These are phyloP conservation scores for Cyclura pinguis DNA, from an alignment of 2,797 vertebrate species.

Conservation along the genomic window DNA sequence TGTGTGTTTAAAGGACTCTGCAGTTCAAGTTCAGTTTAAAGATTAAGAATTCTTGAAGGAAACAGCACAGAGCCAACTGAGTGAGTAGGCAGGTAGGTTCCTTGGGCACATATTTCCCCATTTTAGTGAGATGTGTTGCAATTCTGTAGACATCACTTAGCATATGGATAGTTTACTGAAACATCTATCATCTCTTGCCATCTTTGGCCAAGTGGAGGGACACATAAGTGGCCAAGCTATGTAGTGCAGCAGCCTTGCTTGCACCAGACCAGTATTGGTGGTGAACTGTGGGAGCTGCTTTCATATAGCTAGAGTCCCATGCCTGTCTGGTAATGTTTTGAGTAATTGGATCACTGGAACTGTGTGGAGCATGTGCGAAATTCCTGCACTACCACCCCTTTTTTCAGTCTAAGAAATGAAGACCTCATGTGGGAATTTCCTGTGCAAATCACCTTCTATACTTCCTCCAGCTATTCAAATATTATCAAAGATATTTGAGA, in stretches of 20 bases:
- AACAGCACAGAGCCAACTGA: not conserved
- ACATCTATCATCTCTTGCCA: not conserved
- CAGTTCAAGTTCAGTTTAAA: not conserved
- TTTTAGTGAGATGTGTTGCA: not conserved
- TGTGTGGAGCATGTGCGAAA: not conserved
- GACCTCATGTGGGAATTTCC: not conserved
- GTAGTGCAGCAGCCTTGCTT: not conserved
- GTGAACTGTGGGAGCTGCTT: not conserved
- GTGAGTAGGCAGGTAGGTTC: not conserved
- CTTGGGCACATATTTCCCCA: not conserved
- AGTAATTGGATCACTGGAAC: not conserved
- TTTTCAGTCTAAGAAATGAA: not conserved
- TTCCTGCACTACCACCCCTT: not conserved
- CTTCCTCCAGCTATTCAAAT: slow-evolving; percentile 13
- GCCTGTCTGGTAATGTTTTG: not conserved
- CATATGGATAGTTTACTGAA: not conserved
- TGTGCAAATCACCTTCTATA: not conserved
- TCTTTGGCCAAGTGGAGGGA: not conserved
- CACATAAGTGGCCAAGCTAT: not conserved
- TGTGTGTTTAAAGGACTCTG: not conserved
- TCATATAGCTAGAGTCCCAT: not conserved
- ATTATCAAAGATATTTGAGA: slow-evolving; percentile 15
- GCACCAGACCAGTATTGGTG: not conserved
- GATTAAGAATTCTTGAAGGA: not conserved
- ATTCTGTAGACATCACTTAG: not conserved